These are phyloP conservation scores for Sitobion miscanthi DNA, from an alignment of 1,140 invertebrate species.

Conservation along the genomic window DNA sequence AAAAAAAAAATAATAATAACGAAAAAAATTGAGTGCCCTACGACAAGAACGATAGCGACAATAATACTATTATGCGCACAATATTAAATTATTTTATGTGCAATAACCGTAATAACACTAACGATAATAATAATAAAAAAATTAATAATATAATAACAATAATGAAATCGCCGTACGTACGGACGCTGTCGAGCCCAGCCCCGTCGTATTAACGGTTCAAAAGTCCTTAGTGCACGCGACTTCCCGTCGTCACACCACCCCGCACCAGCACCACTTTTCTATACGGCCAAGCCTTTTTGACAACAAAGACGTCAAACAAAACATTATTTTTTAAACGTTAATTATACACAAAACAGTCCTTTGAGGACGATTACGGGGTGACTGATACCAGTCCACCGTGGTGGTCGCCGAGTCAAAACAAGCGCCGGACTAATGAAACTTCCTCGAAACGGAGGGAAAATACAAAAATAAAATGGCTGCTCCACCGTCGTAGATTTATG, in stretches of 20 bases:
- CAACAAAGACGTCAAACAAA: slow-evolving; percentile 25
- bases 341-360: neutral
- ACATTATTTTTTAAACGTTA: neutral
- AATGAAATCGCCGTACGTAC: neutral
- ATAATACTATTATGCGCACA: neutral
- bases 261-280: too few species aligned
- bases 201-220: neutral
- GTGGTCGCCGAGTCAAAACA: neutral
- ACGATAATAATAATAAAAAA: neutral
- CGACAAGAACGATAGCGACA: neutral
- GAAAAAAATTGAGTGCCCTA: neutral
- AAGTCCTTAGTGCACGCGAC: neutral
- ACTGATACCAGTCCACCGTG: neutral
- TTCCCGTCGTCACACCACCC: neutral
- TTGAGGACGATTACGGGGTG: neutral
- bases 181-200: neutral
- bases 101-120: neutral
- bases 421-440: neutral
- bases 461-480: neutral
- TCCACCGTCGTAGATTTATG: neutral
- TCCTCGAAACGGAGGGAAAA: neutral
- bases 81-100: slow-evolving; percentile 14
- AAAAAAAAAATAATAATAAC: neutral
- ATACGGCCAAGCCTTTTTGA: neutral
- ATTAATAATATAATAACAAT: neutral